These are phyloP conservation scores for Piscicola geometra DNA, from an alignment of 2,888 invertebrate genomes.

Conservation along the genomic window DNA sequence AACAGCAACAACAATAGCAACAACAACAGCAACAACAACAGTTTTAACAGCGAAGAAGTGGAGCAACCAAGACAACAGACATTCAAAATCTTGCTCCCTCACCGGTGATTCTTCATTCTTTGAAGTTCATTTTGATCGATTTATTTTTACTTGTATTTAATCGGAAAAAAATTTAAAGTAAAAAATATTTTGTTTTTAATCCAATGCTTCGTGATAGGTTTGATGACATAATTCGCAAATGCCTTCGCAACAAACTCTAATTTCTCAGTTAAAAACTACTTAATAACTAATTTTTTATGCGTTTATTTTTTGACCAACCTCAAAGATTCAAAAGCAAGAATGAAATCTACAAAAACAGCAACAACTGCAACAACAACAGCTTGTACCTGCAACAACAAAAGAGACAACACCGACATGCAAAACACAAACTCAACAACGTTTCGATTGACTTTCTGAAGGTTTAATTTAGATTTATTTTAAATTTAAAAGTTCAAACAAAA, in stretches of 20 bases:
- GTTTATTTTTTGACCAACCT: no score
- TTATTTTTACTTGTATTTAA: no score
- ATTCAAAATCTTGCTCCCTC: not conserved
- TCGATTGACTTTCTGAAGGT: slow-evolving; percentile 32
- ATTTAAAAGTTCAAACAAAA: no score
- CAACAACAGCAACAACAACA: slow-evolving; percentile 22
- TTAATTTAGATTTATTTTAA: not conserved
- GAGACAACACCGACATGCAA: not conserved
- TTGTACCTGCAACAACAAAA: slow-evolving; percentile 1
- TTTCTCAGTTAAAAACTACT: not conserved
- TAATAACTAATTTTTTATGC: no score
- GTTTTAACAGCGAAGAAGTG: not conserved
- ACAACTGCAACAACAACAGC: slow-evolving; percentile 9
- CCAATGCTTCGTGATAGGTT: not conserved
- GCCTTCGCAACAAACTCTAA: not conserved
- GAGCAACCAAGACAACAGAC: not conserved
- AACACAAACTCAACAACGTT: slow-evolving; percentile 20
- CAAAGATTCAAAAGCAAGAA: not conserved
- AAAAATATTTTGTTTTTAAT: not conserved
- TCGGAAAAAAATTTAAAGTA: no score
- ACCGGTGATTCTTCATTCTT: no score
- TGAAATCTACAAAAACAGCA: not conserved
- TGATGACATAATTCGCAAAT: no score
- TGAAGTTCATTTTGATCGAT: no score
- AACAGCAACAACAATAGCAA: slow-evolving; percentile 13